A percentile compares a stretch with the other conserved stretches of the same genome.
Conservation (phyloP, 2,888 invertebrate genomes). For the Eupithecia inturbata region DNA sequence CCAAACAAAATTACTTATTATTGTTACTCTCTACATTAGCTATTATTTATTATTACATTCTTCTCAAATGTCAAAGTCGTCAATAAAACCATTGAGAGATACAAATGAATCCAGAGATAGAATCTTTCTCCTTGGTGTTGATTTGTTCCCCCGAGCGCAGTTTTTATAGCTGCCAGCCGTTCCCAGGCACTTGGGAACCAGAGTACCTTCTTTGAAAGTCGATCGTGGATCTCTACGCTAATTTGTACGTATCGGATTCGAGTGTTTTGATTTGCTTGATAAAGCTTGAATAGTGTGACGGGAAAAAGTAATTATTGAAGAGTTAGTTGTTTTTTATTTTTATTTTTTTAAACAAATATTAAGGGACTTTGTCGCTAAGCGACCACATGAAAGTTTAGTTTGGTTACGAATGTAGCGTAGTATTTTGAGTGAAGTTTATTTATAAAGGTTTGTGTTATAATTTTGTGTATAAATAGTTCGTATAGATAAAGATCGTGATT, state of each 20-base stretch:
- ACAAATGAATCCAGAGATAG: slow-evolving; percentile 1
- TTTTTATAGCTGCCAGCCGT: slow-evolving; percentile 2
- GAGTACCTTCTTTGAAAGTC: neutral
- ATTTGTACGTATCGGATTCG: slow-evolving; percentile 14
- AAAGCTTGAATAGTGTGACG: neutral
- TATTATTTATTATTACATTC: neutral
- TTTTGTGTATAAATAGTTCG: too few species aligned
- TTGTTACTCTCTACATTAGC: neutral
- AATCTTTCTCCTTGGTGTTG: neutral
- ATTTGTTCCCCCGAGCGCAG: slow-evolving; percentile 6
- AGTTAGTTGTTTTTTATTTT: too few species aligned
- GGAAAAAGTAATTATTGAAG: neutral
- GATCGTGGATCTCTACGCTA: neutral
- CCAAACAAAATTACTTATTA: neutral
- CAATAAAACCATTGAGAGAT: neutral
- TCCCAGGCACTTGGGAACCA: neutral
- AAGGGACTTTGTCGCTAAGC: too few species aligned
- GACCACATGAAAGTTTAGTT: too few species aligned
- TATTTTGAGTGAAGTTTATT: too few species aligned
- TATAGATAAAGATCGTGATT: too few species aligned
- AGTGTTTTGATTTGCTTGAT: slow-evolving; percentile 11
- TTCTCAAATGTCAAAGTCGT: neutral
- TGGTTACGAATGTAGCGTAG: too few species aligned
- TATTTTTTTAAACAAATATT: too few species aligned
- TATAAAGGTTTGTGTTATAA: too few species aligned